Conservation (phyloP, 1,140 invertebrate genomes). For the Bombus superbus region DNA sequence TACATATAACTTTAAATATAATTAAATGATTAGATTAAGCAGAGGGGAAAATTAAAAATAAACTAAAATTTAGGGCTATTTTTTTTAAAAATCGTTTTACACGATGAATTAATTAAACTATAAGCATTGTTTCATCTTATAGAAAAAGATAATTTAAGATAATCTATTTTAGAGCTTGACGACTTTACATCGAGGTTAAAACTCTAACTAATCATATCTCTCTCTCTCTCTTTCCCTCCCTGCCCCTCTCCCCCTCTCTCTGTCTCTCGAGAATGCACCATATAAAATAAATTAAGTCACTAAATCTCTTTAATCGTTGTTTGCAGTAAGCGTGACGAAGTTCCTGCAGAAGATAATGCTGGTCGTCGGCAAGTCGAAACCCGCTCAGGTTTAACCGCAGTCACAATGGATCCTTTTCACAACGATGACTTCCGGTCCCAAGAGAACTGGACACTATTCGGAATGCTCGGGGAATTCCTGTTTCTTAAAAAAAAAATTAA, state of each 20-base stretch:
- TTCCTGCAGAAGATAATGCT: constrained; percentile 87
- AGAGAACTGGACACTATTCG: constrained; percentile 19
- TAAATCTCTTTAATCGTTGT: not conserved
- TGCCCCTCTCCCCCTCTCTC: no score
- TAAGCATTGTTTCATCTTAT: no score
- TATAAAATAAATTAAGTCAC: no score
- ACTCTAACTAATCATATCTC: not conserved
- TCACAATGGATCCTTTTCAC: constrained; percentile 11
- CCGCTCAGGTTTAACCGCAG: constrained; percentile 85
- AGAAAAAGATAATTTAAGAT: no score
- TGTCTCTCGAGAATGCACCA: not conserved
- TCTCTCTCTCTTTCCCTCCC: no score
- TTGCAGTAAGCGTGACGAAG: constrained; percentile 85
- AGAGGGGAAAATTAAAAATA: not conserved
- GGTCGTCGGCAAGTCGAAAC: constrained; percentile 87
- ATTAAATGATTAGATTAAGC: not conserved
- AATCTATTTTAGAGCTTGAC: not conserved
- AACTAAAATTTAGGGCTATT: no score
- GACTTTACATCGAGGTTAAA: not conserved
- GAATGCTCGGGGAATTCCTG: not conserved
- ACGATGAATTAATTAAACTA: no score
- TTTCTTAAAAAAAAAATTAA: not conserved
- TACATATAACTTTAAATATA: not conserved
- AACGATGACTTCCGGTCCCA: constrained; percentile 10
- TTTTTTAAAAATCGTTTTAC: no score